These are phyloP conservation scores for Andrena cerasifolii DNA, from an alignment of 1,140 invertebrate genomes.

Conservation along the genomic window DNA sequence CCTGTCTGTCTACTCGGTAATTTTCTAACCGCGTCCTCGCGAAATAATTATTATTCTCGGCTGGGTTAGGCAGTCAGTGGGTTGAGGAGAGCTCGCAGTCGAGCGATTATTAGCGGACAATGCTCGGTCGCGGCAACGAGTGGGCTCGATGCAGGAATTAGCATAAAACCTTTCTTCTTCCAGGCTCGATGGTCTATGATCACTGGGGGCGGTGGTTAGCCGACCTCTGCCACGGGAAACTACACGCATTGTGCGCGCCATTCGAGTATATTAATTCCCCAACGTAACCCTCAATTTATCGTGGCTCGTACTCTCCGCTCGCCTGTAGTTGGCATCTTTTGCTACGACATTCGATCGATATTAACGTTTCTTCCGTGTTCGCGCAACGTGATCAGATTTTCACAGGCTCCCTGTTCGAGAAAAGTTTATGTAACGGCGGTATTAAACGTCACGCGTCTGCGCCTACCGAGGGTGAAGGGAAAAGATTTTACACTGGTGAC, in stretches of 20 bases:
- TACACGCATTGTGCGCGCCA: constrained; percentile 41
- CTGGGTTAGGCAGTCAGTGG: constrained; percentile 43
- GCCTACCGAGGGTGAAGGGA: too few species aligned
- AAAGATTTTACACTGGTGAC: too few species aligned
- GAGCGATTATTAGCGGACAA: constrained; percentile 74
- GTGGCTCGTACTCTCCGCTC: constrained; percentile 6
- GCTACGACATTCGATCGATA: not conserved
- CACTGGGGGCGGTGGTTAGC: constrained; percentile 55
- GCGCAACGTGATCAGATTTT: constrained; percentile 1
- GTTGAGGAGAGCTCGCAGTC: constrained; percentile 34
- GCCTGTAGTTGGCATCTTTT: not conserved
- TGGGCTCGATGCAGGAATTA: constrained; percentile 68
- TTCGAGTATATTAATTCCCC: constrained; percentile 51
- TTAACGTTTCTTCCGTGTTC: constrained; percentile 3
- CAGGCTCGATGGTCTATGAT: constrained; percentile 56
- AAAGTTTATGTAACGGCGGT: too few species aligned
- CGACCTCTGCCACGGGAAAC: constrained; percentile 47
- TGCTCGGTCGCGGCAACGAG: constrained; percentile 55
- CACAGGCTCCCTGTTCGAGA: too few species aligned
- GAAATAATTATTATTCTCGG: constrained; percentile 57
- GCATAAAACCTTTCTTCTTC: constrained; percentile 74
- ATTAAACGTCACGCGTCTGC: too few species aligned
- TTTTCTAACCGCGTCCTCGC: constrained; percentile 60
- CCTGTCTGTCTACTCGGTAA: constrained; percentile 43
- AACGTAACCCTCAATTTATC: constrained; percentile 56